A percentile compares a stretch with the other conserved stretches of the same genome.
Evolutionary conservation across 2,113 vertebrate genomes (phyloP).

Genomic region (Campylomormyrus tamandua): DNA sequence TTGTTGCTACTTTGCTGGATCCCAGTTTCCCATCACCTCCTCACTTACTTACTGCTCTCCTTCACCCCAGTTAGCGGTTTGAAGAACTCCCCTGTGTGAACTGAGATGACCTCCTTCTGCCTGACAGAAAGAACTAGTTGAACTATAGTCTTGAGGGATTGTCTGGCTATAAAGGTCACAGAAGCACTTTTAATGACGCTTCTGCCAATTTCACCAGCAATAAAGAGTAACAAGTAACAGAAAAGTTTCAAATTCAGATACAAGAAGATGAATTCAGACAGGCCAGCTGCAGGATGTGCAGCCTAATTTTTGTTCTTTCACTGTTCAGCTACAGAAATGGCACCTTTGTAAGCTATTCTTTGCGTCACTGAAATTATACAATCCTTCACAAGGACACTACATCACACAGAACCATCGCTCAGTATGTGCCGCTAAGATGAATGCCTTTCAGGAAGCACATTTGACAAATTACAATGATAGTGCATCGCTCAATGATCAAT

Average conservation of each 20-base stretch:
- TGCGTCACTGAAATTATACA: background rate
- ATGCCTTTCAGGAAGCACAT: background rate
- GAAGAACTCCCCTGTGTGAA: background rate
- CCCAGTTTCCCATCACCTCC: background rate
- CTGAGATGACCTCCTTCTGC: conserved; percentile 12
- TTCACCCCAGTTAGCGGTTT: conserved; percentile 24
- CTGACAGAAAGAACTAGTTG: background rate
- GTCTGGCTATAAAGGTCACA: background rate
- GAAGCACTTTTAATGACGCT: background rate
- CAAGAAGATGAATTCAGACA: too few relatives aligned
- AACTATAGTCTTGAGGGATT: background rate
- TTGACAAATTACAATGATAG: background rate
- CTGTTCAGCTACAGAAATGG: background rate
- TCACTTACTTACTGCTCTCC: background rate
- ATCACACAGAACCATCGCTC: background rate
- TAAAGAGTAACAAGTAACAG: background rate
- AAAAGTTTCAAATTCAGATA: background rate
- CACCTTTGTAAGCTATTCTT: background rate
- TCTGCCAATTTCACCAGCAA: background rate
- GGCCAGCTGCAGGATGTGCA: background rate
- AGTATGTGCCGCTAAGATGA: background rate
- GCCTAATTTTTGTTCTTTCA: background rate
- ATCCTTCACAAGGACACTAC: background rate
- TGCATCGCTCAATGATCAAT: background rate
- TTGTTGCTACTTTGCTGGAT: background rate